phyloP scores from a whole-genome alignment of 2,113 vertebrate genomes.

The Burhinus oedicnemus region DNA sequence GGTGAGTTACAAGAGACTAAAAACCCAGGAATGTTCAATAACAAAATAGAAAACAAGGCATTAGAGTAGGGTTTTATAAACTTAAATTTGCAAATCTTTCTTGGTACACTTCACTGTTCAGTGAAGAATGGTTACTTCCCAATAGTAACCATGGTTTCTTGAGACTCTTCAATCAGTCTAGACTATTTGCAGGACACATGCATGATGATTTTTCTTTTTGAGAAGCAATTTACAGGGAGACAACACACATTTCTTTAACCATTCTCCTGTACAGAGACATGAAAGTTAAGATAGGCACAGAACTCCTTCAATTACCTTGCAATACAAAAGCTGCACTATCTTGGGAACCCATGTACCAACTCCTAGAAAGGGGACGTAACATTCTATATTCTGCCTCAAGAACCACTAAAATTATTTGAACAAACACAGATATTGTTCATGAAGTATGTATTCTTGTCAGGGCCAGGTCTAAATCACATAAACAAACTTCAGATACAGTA shows the following conservation, averaged over 20 bases:
- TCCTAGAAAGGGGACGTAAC: neutral
- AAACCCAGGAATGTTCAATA: neutral
- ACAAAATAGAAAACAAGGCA: neutral
- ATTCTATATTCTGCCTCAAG: neutral
- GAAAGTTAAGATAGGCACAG: neutral
- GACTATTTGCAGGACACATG: neutral
- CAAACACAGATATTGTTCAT: neutral
- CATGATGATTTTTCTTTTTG: neutral
- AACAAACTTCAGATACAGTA: neutral
- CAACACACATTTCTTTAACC: neutral
- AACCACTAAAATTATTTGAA: neutral
- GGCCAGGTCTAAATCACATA: neutral
- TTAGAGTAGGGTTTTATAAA: neutral
- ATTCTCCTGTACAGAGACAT: neutral
- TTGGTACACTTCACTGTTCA: neutral
- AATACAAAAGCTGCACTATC: neutral
- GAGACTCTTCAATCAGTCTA: neutral
- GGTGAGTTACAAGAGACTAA: neutral
- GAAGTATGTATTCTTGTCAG: neutral
- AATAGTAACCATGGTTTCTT: neutral
- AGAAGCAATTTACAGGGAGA: neutral
- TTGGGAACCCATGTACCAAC: neutral
- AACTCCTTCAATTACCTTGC: neutral
- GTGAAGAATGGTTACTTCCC: neutral
- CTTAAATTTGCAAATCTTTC: neutral